Percentiles rank a stretch among this genome's conserved stretches.
phyloP scores from a whole-genome alignment of 2,888 invertebrate species.

The Bibio marci region DNA sequence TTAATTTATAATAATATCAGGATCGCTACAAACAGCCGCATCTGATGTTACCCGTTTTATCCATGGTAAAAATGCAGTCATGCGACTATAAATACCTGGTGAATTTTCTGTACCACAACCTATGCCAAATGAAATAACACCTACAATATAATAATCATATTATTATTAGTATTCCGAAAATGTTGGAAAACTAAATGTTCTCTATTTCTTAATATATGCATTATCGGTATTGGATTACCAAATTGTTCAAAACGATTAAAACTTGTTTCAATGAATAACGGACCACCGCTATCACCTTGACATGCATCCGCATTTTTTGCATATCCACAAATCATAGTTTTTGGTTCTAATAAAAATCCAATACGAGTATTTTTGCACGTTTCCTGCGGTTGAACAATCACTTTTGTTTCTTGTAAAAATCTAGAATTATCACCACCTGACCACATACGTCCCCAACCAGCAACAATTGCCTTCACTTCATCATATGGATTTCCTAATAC shows the following conservation, averaged over 20 bases:
- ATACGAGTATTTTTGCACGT: constrained; percentile 26
- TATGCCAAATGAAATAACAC: constrained; percentile 8
- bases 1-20: not conserved
- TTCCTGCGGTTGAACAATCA: constrained; percentile 25
- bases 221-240: too few relatives aligned
- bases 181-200: too few relatives aligned
- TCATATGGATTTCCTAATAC: constrained; percentile 30
- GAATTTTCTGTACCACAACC: constrained; percentile 5
- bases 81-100: constrained; percentile 7
- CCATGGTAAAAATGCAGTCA: constrained; percentile 4
- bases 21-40: not conserved
- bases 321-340: constrained; percentile 44
- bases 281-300: constrained; percentile 21
- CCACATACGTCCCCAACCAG: constrained; percentile 38
- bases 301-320: constrained; percentile 42
- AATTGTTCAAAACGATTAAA: too few relatives aligned
- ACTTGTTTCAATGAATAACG: too few relatives aligned
- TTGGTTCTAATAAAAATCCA: constrained; percentile 18
- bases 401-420: constrained; percentile 30
- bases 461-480: constrained; percentile 30
- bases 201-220: too few relatives aligned
- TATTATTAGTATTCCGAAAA: too few relatives aligned
- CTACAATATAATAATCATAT: not conserved
- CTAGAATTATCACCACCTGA: constrained; percentile 30
- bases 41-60: constrained; percentile 1